Base-by-base conservation (phyloP, 2,888 invertebrate species). In the Mylabris sibirica region DNA sequence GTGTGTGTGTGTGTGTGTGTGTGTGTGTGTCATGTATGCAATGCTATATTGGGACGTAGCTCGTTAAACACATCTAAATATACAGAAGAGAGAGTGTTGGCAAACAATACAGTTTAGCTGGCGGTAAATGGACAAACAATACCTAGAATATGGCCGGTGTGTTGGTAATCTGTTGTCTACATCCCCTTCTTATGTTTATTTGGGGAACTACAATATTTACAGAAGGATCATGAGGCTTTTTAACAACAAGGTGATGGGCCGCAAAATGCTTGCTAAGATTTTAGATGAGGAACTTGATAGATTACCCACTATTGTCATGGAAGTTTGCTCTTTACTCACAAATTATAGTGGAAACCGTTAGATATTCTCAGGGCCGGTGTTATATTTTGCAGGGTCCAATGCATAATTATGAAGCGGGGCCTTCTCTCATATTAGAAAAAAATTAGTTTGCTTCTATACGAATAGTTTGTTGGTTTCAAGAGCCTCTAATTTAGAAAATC, bases 111-210 rank as follows among this genome's bases (percentile, higher is more conserved):
- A 81, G 81, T 82, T 82, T 83, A 84, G 83, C 83, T 84, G 83
- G 83, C 84, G 83, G 83, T 82, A 83, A 84, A 84, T 84, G 84
- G 83, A 79, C 83, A 84, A 84, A 84, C 83, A 84, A 83, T 80
- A 77, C 76, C 78, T 75, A 77, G 73, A 75, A 75, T 74, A 74
- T 72, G 65, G 79, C 81, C 80, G 78, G 80, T 80, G 80, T 81
- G 80, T 80, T 77, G 78, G 79, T 83, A 83, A 83, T 83, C 83
- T 82, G 79, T 82, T 83, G 83, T 83, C 81, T 82, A 82, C 82
- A 82, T 81, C 81, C 82, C 81, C 80, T 79, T 78, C 79, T 77
- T 76, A 75, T 80, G 81, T 82, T 81, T 76, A 78, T 75, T 53
- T 74, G 77, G 80, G 81, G 82, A 80, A 78, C 79, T 80, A 81